A percentile compares a stretch with the other conserved stretches of the same genome.
These are phyloP conservation scores for Trematomus bernacchii DNA, from an alignment of 2,797 vertebrate genomes.

Conservation along the genomic window DNA sequence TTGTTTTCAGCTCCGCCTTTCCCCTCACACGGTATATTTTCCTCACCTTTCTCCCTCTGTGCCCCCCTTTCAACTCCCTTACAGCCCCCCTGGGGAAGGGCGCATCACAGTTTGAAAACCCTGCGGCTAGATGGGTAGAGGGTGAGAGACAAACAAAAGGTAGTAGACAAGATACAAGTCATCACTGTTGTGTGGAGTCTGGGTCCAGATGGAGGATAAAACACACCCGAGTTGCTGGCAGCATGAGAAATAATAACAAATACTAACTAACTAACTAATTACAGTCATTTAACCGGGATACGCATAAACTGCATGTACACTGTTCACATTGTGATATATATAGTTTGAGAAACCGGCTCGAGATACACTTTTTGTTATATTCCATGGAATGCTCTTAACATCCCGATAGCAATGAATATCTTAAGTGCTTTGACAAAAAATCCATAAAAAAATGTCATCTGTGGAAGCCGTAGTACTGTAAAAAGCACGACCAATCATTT, in stretches of 20 bases:
- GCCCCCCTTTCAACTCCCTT: background rate
- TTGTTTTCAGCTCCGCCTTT: background rate
- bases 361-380: too few species aligned
- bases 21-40: background rate
- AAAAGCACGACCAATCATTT: too few species aligned
- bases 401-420: too few species aligned
- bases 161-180: too few species aligned
- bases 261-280: conserved; percentile 10
- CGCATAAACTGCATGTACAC: conserved; percentile 2
- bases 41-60: background rate
- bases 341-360: too few species aligned
- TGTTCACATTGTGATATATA: conserved; percentile 1
- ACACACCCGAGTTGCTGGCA: conserved; percentile 93
- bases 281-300: conserved; percentile 21
- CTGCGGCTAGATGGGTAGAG: background rate
- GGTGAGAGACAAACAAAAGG: conserved; percentile 10
- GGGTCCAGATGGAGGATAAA: conserved; percentile 37
- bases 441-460: too few species aligned
- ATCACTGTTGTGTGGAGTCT: conserved; percentile 9
- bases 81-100: background rate
- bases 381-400: too few species aligned
- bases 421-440: too few species aligned
- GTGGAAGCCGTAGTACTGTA: too few species aligned
- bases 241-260: conserved; percentile 67
- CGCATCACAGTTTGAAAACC: conserved; percentile 6